Evolutionary conservation across 2,113 vertebrate genomes (phyloP).

Genomic region (Phasianus colchicus): DNA sequence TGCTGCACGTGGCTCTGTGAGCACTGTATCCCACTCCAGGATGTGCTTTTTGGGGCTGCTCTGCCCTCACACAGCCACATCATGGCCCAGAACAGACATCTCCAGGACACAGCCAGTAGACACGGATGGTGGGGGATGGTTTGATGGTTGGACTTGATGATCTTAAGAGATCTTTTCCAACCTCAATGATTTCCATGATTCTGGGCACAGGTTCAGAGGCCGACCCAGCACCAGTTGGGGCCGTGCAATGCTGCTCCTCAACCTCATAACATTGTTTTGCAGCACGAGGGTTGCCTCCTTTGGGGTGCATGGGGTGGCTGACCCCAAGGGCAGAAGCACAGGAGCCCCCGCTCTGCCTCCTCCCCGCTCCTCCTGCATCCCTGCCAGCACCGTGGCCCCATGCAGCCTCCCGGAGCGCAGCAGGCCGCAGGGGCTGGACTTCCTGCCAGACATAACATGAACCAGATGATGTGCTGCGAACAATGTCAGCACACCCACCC

Average conservation of each 20-base stretch:
- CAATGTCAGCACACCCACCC: slow-evolving; percentile 61
- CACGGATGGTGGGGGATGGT: no score
- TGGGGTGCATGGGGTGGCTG: not conserved
- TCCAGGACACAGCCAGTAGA: no score
- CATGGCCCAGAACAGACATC: not conserved
- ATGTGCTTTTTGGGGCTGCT: not conserved
- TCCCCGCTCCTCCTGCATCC: not conserved
- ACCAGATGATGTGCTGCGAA: slow-evolving; percentile 73
- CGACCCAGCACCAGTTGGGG: not conserved
- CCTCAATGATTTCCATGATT: no score
- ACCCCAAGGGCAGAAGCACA: not conserved
- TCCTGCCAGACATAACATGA: slow-evolving; percentile 77
- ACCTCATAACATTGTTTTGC: rapidly evolving
- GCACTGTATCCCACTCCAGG: not conserved
- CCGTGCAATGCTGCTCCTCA: not conserved
- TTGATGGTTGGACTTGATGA: no score
- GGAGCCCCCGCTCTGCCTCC: not conserved
- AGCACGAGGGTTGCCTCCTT: not conserved
- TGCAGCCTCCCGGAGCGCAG: slow-evolving; percentile 1
- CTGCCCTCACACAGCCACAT: rapidly evolving
- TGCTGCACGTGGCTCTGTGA: rapidly evolving
- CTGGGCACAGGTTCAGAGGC: not conserved
- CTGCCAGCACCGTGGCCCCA: slow-evolving; percentile 42
- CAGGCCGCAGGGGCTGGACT: slow-evolving; percentile 54
- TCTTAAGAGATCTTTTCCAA: no score